Evolutionary conservation across 2,797 vertebrate species (phyloP), one percentile per base, ranked within the genome.

Genomic region (Eospalax fontanierii): DNA sequence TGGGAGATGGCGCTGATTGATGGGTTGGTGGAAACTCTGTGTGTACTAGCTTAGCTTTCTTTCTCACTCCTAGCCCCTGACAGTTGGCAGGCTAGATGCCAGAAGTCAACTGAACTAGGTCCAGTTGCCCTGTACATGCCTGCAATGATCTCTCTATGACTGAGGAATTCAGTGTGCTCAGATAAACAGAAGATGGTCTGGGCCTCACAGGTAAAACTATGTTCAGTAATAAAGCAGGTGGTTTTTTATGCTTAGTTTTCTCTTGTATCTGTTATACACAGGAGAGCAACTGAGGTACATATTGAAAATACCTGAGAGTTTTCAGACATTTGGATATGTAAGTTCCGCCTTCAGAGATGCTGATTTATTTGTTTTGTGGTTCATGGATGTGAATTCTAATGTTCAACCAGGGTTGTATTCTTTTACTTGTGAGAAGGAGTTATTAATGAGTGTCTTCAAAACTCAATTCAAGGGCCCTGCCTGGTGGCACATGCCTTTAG

Each of bases 141-240:
- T 88, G 38, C 2, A 24, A 9, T 81, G 4, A 59, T 87, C 30
- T 83, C 76, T 35, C 35, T 33, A 0, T 15, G 35, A 50, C 63
- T 46, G 22, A 35, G 14, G 12, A 90, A 21, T 96, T 93, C 7
- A 70, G 57, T 63, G 54, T 38, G 46, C 4, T 35, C 59, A 84
- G 84, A 90, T 63, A 93, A 92, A 83, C 6, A 73, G 57, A 76
- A 95, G 57, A 76, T 18, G 79, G 76, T 85, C 96, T 92, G 87
- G 61, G 68, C 28, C 16, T 81, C n/a, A 15, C 59, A 65, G 6
- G 26, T 81, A 46, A 94, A 93, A 43, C 22, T 93, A 65, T 54
- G 21, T 30, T 90, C 61, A 88, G 38, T 90, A 93, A 57, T 46
- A 91, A 87, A 57, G 1, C 16, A 57, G 24, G 35, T 35, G 66